Conservation (phyloP, 2,797 vertebrate genomes). For the Lagorchestes hirsutus region DNA sequence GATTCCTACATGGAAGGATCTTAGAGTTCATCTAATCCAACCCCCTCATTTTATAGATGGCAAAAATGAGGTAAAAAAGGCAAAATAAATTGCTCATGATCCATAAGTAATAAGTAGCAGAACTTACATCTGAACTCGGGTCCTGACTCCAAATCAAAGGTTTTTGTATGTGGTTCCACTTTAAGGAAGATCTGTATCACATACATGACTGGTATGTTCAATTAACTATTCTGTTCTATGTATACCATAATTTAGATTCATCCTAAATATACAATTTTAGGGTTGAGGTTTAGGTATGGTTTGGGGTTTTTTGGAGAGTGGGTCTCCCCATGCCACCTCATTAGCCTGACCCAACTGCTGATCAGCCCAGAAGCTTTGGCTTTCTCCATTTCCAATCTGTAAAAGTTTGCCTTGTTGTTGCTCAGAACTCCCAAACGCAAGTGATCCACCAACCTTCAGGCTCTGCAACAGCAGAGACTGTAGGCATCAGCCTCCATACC, state of each 20-base stretch:
- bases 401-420: background rate
- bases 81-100: no score
- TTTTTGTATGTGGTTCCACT: background rate
- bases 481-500: background rate
- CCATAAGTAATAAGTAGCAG: no score
- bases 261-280: background rate
- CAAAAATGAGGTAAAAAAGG: no score
- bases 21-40: no score
- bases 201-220: background rate
- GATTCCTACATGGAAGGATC: no score
- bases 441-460: background rate
- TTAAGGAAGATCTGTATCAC: no score
- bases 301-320: background rate
- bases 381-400: background rate
- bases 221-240: background rate
- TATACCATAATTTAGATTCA: no score
- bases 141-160: no score
- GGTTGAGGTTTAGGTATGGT: background rate
- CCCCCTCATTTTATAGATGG: no score
- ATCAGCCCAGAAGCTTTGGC: background rate
- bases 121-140: no score
- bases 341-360: background rate
- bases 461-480: background rate
- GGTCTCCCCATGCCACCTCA: background rate
- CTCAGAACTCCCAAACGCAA: background rate